A percentile compares a stretch with the other conserved stretches of the same genome.
These are phyloP conservation scores for Sylvicapra grimmia DNA, from an alignment of 2,113 vertebrate genomes.

Conservation along the genomic window DNA sequence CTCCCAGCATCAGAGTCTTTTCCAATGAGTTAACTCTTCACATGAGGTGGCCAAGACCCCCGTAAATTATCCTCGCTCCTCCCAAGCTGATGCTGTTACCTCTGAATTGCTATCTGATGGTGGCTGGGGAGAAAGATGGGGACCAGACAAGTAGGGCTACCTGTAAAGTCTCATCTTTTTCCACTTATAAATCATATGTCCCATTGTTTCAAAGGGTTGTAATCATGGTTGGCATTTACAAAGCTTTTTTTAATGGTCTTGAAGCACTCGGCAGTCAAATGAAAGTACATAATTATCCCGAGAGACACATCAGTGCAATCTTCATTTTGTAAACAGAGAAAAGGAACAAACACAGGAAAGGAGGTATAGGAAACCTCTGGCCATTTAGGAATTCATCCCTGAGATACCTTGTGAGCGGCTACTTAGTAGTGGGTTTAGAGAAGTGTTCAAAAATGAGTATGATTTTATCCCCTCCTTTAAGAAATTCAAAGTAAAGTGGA, in stretches of 20 bases:
- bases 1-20: too few relatives aligned
- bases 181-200: conserved; percentile 8
- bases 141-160: background rate
- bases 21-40: too few relatives aligned
- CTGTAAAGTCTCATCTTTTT: conserved; percentile 40
- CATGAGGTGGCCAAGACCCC: background rate
- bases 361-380: background rate
- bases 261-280: conserved; percentile 26
- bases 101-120: background rate
- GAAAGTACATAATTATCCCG: conserved; percentile 47
- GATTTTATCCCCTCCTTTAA: background rate
- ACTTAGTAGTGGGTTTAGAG: background rate
- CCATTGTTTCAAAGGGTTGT: conserved; percentile 57
- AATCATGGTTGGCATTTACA: conserved; percentile 54
- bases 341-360: background rate
- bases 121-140: background rate
- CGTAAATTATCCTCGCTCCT: background rate
- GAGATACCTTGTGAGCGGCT: background rate
- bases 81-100: background rate
- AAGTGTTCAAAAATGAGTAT: background rate
- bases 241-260: conserved; percentile 27
- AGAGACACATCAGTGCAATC: background rate
- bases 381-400: background rate
- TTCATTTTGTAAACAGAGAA: conserved; percentile 17
- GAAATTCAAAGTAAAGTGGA: background rate